These are phyloP conservation scores for Drosophila tripunctata DNA, from an alignment of 2,888 invertebrate species.

Conservation along the genomic window DNA sequence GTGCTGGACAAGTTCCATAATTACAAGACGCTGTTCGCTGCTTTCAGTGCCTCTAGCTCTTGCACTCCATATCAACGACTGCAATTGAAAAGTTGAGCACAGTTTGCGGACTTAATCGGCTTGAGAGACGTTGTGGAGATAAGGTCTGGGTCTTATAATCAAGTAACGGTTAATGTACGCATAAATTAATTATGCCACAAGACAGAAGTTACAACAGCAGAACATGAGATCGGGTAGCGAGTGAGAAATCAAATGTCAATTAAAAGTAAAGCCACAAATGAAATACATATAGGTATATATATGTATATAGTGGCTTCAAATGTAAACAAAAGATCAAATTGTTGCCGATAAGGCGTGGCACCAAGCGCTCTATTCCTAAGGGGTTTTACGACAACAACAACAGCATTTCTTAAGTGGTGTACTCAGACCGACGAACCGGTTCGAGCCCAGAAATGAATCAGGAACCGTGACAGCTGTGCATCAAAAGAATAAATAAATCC, in stretches of 20 bases:
- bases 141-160: constrained; percentile 59
- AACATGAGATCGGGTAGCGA: background rate
- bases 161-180: constrained; percentile 76
- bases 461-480: constrained; percentile 45
- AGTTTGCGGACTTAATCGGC: constrained; percentile 66
- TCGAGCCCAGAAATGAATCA: constrained; percentile 18
- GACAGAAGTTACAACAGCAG: constrained; percentile 40
- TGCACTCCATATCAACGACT: background rate
- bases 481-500: constrained; percentile 30
- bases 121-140: constrained; percentile 46
- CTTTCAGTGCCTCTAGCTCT: background rate
- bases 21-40: constrained; percentile 29
- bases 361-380: constrained; percentile 1
- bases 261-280: constrained; percentile 34
- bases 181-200: constrained; percentile 75
- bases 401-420: constrained; percentile 37
- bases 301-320: constrained; percentile 2
- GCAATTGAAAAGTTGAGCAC: constrained; percentile 52
- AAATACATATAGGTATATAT: constrained; percentile 22
- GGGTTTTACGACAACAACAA: constrained; percentile 22
- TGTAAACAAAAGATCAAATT: constrained; percentile 69
- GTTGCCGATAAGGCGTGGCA: constrained; percentile 58
- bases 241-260: constrained; percentile 50
- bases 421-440: constrained; percentile 57
- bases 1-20: constrained; percentile 41